Percentiles rank a stretch among this genome's conserved stretches.
Conservation (phyloP, 2,888 invertebrate species). For the Agriopis marginaria region DNA sequence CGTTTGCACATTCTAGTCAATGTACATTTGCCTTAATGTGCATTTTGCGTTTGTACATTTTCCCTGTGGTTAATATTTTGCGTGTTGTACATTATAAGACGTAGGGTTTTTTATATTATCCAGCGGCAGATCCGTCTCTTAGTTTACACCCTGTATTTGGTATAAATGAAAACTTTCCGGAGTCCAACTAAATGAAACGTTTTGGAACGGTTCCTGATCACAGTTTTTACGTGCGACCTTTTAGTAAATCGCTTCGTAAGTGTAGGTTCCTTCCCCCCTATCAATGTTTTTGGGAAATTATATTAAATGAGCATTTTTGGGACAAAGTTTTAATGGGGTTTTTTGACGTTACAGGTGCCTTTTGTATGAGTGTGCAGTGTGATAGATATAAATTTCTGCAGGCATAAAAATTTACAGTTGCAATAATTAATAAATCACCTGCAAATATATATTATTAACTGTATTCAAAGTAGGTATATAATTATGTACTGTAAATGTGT, state of each 20-base stretch:
- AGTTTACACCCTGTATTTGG: conserved; percentile 3
- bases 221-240: conserved; percentile 64
- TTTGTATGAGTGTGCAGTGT: too few relatives aligned
- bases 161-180: conserved; percentile 67
- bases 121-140: neutral
- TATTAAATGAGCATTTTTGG: conserved; percentile 23
- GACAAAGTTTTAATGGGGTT: conserved; percentile 19
- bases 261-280: conserved; percentile 54
- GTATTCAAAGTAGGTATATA: too few relatives aligned
- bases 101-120: too few relatives aligned
- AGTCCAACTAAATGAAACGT: conserved; percentile 60
- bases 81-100: too few relatives aligned
- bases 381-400: too few relatives aligned
- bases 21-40: too few relatives aligned
- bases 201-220: conserved; percentile 69
- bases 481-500: neutral
- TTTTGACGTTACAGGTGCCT: neutral
- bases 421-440: too few relatives aligned
- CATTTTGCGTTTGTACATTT: too few relatives aligned
- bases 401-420: too few relatives aligned
- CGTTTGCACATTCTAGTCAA: too few relatives aligned
- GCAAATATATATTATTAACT: too few relatives aligned
- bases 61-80: too few relatives aligned
- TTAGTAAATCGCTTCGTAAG: conserved; percentile 63
- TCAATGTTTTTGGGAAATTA: conserved; percentile 46